Evolutionary conservation across 2,113 vertebrate genomes (phyloP), one percentile per base, ranked within the genome.

Genomic region (Platysteira castanea): DNA sequence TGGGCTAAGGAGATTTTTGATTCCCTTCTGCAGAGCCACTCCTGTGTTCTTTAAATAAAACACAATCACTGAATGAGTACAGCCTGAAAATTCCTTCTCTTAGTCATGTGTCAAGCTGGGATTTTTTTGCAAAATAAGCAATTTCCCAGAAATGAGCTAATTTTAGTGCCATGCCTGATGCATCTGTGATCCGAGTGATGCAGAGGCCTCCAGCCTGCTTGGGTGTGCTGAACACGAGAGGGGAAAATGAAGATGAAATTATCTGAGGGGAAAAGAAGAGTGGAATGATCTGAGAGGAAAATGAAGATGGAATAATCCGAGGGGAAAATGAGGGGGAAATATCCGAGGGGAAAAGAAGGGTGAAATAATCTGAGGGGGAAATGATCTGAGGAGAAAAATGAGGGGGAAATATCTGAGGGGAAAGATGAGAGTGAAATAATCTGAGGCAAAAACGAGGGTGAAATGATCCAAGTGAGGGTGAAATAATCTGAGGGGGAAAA

Each of bases 221-320:
- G 67, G 49, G 7, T 4, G 21, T 20, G 39, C 17, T 6, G 42
- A 42, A 10, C n/a, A 2, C 0, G 3, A 71, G 33, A 33, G 22
- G 56, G 15, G 1, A 35, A 10, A 57, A 57, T 10, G 56, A 15
- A 4, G 9, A 33, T n/a, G 33, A 15, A 15, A 23, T 33, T 2
- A 52, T 52, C 26, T 52, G 18, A 54, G 30, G 19, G 53, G 54
- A 33, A n/a, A 56, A 56, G 21, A 7, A 21, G 10, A 19, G 31
- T 28, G 50, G 10, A 17, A 52, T 17, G 4, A 52, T 54, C 53
- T 13, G 7, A 54, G 19, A 11, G 53, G 11, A 33, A 56, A 56
- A 56, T 13, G 5, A 20, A 7, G 5, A 11, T 35, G 22, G 7
- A 23, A 23, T 22, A 2, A n/a, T n/a, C 56, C 23, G 21, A 57